These are phyloP conservation scores for Helarctos malayanus DNA, from an alignment of 2,797 vertebrate species.

Conservation along the genomic window DNA sequence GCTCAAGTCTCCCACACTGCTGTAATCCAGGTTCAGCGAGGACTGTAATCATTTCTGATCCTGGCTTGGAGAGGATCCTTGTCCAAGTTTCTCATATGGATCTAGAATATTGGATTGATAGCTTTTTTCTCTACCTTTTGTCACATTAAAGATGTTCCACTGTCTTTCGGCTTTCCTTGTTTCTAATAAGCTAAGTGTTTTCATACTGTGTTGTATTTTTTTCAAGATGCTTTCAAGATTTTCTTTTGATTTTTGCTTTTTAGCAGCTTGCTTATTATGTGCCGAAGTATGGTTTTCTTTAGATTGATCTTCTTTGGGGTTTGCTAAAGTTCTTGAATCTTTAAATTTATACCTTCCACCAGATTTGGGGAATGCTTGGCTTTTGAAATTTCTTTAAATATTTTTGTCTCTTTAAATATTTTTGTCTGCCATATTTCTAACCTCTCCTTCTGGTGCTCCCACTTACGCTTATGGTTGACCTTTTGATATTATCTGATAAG, in stretches of 20 bases:
- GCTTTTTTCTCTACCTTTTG: background rate
- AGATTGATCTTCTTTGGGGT: background rate
- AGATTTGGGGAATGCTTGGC: background rate
- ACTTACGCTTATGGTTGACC: background rate
- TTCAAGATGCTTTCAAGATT: background rate
- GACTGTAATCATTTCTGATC: background rate
- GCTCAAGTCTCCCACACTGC: background rate
- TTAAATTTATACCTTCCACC: constrained; percentile 13
- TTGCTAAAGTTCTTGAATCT: constrained; percentile 1
- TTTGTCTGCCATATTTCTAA: background rate
- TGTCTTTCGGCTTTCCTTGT: background rate
- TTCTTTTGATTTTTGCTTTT: background rate
- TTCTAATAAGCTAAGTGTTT: background rate
- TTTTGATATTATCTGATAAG: background rate
- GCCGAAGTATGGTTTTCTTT: background rate
- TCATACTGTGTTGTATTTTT: background rate
- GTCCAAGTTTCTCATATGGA: background rate
- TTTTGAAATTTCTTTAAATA: background rate
- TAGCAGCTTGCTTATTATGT: background rate
- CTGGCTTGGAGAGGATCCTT: background rate
- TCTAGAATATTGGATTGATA: background rate
- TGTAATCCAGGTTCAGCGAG: background rate
- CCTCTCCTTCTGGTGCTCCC: background rate
- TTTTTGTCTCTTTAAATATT: background rate
- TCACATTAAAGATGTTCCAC: constrained; percentile 10